Evolutionary conservation across 2,797 vertebrate genomes (phyloP).

Genomic region (Pangasius djambal): DNA sequence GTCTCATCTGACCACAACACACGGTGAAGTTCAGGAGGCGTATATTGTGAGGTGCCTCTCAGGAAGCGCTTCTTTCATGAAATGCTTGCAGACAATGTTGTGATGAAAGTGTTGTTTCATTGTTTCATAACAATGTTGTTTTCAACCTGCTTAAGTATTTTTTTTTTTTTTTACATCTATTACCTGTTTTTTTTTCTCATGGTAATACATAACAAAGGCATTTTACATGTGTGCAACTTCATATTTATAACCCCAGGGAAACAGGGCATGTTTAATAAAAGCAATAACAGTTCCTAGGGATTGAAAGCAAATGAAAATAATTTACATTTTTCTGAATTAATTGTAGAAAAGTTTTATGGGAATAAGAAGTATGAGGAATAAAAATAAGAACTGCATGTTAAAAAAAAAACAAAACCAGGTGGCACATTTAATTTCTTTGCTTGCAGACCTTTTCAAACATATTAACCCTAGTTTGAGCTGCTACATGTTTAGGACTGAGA

Average conservation of each 20-base stretch:
- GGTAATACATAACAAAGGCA: not conserved
- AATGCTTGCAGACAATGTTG: not conserved
- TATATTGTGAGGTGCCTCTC: not conserved
- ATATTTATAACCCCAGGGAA: not conserved
- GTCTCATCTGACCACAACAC: not conserved
- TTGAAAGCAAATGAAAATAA: not conserved
- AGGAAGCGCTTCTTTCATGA: not conserved
- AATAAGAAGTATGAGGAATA: not conserved
- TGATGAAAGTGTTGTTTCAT: not conserved
- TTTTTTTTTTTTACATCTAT: not conserved
- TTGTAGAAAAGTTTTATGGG: not conserved
- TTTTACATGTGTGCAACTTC: not conserved
- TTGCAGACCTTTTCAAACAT: not conserved
- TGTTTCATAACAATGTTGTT: not conserved
- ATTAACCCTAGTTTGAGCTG: conserved; percentile 15
- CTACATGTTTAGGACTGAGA: conserved; percentile 4
- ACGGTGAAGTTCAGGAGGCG: not conserved
- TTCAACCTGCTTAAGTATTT: not conserved
- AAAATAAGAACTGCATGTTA: not conserved
- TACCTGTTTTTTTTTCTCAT: not conserved
- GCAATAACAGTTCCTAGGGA: not conserved
- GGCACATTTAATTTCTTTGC: not conserved
- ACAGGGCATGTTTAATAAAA: not conserved
- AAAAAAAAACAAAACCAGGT: not conserved
- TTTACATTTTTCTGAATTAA: not conserved